Evolutionary conservation across 2,113 vertebrate species (phyloP), one percentile per base, ranked within the genome.

Genomic region (Gallinago jamesoni): DNA sequence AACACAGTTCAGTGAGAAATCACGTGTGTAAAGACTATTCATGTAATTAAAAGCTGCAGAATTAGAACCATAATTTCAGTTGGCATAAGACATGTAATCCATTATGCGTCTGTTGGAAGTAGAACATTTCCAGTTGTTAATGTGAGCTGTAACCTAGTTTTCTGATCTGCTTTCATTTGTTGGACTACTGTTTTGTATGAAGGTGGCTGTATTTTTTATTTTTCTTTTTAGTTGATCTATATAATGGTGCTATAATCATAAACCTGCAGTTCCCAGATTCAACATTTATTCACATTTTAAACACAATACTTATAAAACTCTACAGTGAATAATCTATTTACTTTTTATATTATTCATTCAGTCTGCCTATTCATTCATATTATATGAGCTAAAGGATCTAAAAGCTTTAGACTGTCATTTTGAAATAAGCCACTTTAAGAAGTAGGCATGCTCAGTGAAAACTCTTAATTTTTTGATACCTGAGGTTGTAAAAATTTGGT

Each of bases 121-220:
- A 91, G 45, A 91, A 66, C 63, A 77, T 52, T 90, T 87, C 70
- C 80, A 87, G 57, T 74, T 73, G 53, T 45, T 85, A 94, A 66
- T 69, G 64, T 23, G 90, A 77, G 59, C 84, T 83, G 63, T 80
- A 93, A 93, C 82, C 84, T 55, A 67, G 67, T 85, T 94, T 94
- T 80, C 75, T 80, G 31, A 82, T 87, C 59, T 85, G 70, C 64
- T 59, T 88, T 77, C 24, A 80, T 88, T 66, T 86, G 39, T 37
- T 80, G 37, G 27, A 91, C 41, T 72, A 47, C 50, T 7, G 21
- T 39, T 89, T 80, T 69, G 13, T 33, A 59, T 43, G 21, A 85
- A 87, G 53, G 53, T 63, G 87, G 33, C 47, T 92, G 5, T 2
- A 10, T 53, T 48, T 59, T 6, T 59, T 18, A 10, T 27, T 84